phyloP scores from a whole-genome alignment of 1,140 invertebrate species.

The Cataglyphis hispanica region DNA sequence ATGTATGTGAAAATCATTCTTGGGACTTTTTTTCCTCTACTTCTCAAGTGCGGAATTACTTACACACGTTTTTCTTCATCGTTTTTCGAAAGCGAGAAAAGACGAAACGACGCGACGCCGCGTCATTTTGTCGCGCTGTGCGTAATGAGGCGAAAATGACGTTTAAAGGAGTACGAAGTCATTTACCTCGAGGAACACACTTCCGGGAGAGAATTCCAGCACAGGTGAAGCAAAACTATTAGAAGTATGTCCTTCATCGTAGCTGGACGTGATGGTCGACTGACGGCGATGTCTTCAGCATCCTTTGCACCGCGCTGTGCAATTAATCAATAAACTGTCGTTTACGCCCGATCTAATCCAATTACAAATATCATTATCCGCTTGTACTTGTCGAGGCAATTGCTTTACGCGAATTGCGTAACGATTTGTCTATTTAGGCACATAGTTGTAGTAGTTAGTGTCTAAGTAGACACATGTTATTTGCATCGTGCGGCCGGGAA shows the following conservation, averaged over 20 bases:
- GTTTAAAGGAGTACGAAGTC: conserved; percentile 51
- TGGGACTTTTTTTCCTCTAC: background rate
- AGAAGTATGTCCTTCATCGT: conserved; percentile 76
- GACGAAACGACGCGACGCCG: background rate
- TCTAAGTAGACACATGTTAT: background rate
- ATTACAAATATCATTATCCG: conserved; percentile 73
- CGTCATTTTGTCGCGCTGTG: conserved; percentile 20
- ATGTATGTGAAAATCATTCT: background rate
- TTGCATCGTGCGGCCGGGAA: background rate
- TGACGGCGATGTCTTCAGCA: conserved; percentile 53
- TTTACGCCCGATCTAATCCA: conserved; percentile 78
- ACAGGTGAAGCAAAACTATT: conserved; percentile 69
- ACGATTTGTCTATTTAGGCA: conserved; percentile 2
- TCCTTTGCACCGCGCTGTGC: conserved; percentile 32
- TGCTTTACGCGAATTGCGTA: conserved; percentile 55
- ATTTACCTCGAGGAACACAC: conserved; percentile 71
- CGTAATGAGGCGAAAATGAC: conserved; percentile 46
- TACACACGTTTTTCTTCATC: conserved; percentile 13
- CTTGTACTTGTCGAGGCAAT: conserved; percentile 25
- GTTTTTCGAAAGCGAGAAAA: conserved; percentile 49
- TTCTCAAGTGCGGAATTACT: background rate
- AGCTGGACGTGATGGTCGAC: conserved; percentile 68
- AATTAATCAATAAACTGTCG: conserved; percentile 75
- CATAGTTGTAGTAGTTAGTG: too few species aligned
- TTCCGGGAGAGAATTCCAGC: conserved; percentile 59